Percentiles rank a stretch among this genome's conserved stretches.
These are phyloP conservation scores for Copidosoma floridanum DNA, from an alignment of 1,140 invertebrate genomes.

Conservation along the genomic window DNA sequence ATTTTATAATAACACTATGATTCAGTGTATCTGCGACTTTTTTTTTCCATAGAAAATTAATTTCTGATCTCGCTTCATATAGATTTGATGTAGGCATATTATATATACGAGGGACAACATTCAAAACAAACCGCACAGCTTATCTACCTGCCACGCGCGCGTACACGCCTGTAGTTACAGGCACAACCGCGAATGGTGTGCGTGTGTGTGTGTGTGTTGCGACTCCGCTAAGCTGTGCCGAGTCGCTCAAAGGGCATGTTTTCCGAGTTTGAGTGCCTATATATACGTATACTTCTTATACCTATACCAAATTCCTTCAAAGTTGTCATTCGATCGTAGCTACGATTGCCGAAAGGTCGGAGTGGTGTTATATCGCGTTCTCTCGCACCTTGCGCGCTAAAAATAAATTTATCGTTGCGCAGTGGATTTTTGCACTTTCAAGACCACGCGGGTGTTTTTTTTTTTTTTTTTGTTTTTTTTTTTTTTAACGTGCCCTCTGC, in stretches of 20 bases:
- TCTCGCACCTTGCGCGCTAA: too few species aligned
- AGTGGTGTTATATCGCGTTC: too few species aligned
- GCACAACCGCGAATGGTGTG: not conserved
- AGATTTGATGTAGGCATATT: too few species aligned
- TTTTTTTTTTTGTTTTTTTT: not conserved
- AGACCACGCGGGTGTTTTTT: too few species aligned
- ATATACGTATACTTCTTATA: too few species aligned
- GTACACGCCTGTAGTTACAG: too few species aligned
- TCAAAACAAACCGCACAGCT: constrained; percentile 18
- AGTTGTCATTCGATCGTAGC: constrained; percentile 18
- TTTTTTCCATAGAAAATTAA: too few species aligned
- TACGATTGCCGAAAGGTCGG: constrained; percentile 4
- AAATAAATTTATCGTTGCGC: too few species aligned
- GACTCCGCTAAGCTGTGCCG: constrained; percentile 18
- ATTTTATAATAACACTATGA: too few species aligned
- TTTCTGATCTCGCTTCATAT: too few species aligned
- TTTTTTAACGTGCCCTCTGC: not conserved
- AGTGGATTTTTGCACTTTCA: not conserved
- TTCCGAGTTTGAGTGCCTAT: not conserved
- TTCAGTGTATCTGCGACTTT: too few species aligned
- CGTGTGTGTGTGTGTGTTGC: not conserved
- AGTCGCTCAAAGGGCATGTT: constrained; percentile 19
- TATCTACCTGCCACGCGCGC: too few species aligned
- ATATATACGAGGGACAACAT: not conserved
- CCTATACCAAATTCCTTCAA: not conserved